Evolutionary conservation across 1,140 invertebrate genomes (phyloP).

Genomic region (Orius insidiosus): DNA sequence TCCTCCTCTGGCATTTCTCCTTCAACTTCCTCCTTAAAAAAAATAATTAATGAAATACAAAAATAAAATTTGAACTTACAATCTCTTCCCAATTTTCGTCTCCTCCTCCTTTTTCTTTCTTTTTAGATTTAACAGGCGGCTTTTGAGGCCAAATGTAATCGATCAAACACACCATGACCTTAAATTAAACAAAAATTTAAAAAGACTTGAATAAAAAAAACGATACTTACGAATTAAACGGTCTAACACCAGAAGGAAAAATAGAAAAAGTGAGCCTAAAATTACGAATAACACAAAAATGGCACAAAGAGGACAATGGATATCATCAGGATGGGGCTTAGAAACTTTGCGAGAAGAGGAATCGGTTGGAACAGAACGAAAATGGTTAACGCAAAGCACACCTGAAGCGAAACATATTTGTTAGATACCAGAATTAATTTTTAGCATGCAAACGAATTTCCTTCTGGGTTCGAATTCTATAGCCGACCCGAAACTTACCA

Average conservation of each 20-base stretch:
- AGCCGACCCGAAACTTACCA: constrained; percentile 42
- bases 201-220: neutral
- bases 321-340: too few relatives aligned
- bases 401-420: neutral
- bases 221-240: constrained; percentile 5
- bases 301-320: too few relatives aligned
- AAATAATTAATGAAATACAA: constrained; percentile 11
- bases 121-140: neutral
- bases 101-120: neutral
- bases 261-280: neutral
- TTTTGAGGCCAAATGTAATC: neutral
- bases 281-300: neutral
- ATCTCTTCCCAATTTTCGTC: neutral
- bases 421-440: neutral
- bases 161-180: neutral
- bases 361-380: neutral
- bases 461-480: constrained; percentile 5
- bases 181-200: neutral
- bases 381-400: constrained; percentile 2
- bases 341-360: too few relatives aligned
- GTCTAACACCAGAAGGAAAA: constrained; percentile 5
- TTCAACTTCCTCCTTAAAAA: constrained; percentile 13
- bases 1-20: constrained; percentile 36
- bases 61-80: neutral
- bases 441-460: constrained; percentile 3